Conservation (phyloP, 1,140 invertebrate genomes). For the Bradysia coprophila region DNA sequence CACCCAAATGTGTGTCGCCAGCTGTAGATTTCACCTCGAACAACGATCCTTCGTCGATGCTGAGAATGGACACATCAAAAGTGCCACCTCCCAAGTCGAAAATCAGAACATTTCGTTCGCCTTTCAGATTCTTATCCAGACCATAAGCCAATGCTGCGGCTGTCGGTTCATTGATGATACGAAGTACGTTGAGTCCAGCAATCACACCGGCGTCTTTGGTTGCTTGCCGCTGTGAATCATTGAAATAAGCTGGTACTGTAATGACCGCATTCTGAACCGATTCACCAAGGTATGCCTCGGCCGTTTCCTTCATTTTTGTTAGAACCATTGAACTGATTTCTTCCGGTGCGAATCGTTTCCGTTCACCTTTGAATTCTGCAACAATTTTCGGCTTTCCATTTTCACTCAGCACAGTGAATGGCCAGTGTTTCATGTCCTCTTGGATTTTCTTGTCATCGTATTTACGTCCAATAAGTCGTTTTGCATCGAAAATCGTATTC, state of each 20-base stretch:
- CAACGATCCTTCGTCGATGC: conserved; percentile 88
- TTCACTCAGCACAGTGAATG: too few relatives aligned
- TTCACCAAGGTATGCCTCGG: conserved; percentile 85
- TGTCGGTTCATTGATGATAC: conserved; percentile 92
- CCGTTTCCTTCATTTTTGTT: conserved; percentile 90
- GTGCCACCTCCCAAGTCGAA: conserved; percentile 90
- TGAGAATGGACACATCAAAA: conserved; percentile 91
- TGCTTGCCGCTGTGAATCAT: conserved; percentile 80
- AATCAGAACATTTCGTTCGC: conserved; percentile 73
- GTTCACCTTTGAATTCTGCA: too few relatives aligned
- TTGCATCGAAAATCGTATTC: too few relatives aligned
- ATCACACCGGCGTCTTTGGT: conserved; percentile 84
- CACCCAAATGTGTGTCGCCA: conserved; percentile 94
- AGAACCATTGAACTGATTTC: conserved; percentile 83
- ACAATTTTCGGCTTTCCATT: too few relatives aligned
- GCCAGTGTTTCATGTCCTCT: too few relatives aligned
- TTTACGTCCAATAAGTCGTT: too few relatives aligned
- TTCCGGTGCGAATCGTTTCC: too few relatives aligned
- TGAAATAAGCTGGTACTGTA: conserved; percentile 84
- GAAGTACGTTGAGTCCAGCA: conserved; percentile 66
- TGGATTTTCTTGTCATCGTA: too few relatives aligned
- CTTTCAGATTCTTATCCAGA: conserved; percentile 88
- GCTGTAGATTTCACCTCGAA: conserved; percentile 97
- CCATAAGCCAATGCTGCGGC: conserved; percentile 99
- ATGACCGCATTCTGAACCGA: conserved; percentile 78